Conservation (phyloP, 2,888 invertebrate genomes). For the Agapetus fuscipes region DNA sequence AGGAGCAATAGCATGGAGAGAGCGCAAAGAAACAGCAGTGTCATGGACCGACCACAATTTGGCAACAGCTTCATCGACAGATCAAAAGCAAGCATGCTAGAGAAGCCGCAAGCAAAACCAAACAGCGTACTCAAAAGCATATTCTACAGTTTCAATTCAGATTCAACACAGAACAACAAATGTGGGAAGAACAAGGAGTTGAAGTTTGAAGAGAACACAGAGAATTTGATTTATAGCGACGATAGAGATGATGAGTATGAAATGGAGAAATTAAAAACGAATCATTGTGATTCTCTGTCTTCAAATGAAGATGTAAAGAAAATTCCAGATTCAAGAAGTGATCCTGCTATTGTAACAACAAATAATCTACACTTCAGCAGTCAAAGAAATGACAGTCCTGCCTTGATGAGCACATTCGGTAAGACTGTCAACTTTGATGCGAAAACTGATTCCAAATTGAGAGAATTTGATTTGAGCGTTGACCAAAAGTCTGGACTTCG, state of each 20-base stretch:
- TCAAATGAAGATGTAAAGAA: slow-evolving; percentile 3
- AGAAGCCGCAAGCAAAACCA: neutral
- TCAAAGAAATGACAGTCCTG: neutral
- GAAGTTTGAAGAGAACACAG: slow-evolving; percentile 17
- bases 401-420: too few relatives aligned
- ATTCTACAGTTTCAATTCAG: slow-evolving; percentile 11
- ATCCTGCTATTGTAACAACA: slow-evolving; percentile 4
- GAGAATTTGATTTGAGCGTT: too few relatives aligned
- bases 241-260: slow-evolving; percentile 10
- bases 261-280: slow-evolving; percentile 11
- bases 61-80: too few relatives aligned
- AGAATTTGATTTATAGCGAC: slow-evolving; percentile 14
- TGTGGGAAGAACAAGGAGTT: slow-evolving; percentile 10
- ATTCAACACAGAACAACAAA: slow-evolving; percentile 1
- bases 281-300: neutral
- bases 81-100: too few relatives aligned
- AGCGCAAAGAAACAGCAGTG: too few relatives aligned
- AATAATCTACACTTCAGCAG: too few relatives aligned
- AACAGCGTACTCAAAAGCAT: slow-evolving; percentile 9
- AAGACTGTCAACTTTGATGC: too few relatives aligned
- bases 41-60: too few relatives aligned
- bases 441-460: too few relatives aligned
- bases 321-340: slow-evolving; percentile 13
- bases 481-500: too few relatives aligned
- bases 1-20: too few relatives aligned